phyloP scores from a whole-genome alignment of 1,140 invertebrate genomes.

The Halyomorpha halys region DNA sequence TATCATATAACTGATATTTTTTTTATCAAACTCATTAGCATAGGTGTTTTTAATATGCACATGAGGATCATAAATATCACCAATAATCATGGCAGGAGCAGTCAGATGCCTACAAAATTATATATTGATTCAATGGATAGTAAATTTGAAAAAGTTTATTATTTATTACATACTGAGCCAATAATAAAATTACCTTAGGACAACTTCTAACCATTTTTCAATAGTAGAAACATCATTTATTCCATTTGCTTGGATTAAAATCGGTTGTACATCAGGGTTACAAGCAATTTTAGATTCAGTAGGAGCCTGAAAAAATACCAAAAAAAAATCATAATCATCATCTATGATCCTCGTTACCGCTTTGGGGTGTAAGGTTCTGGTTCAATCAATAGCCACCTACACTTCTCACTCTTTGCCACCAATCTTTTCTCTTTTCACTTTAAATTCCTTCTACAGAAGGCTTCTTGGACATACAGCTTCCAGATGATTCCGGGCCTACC shows the following conservation, averaged over 20 bases:
- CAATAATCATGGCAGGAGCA: slow-evolving; percentile 5
- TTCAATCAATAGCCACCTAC: too few relatives aligned
- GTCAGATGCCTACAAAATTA: slow-evolving; percentile 2
- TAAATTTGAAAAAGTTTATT: background rate
- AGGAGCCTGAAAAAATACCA: background rate
- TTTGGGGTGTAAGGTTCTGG: too few relatives aligned
- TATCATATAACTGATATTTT: slow-evolving; percentile 13
- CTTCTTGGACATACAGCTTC: too few relatives aligned
- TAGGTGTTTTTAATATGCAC: slow-evolving; percentile 1
- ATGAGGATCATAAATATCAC: slow-evolving; percentile 23
- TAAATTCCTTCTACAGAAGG: too few relatives aligned
- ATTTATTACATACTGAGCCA: too few relatives aligned
- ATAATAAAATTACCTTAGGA: background rate
- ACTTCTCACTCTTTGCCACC: too few relatives aligned
- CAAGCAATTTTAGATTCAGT: background rate
- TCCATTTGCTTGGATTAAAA: slow-evolving; percentile 1
- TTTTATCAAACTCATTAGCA: background rate
- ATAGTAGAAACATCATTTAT: slow-evolving; percentile 10
- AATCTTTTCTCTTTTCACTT: too few relatives aligned
- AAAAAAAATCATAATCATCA: background rate
- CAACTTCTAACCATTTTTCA: background rate
- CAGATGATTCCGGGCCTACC: too few relatives aligned
- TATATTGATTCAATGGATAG: background rate
- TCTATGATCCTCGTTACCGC: too few relatives aligned
- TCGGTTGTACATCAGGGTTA: background rate